A percentile compares a stretch with the other conserved stretches of the same genome.
Evolutionary conservation across 2,113 vertebrate species (phyloP).

Genomic region (Nymphicus hollandicus): DNA sequence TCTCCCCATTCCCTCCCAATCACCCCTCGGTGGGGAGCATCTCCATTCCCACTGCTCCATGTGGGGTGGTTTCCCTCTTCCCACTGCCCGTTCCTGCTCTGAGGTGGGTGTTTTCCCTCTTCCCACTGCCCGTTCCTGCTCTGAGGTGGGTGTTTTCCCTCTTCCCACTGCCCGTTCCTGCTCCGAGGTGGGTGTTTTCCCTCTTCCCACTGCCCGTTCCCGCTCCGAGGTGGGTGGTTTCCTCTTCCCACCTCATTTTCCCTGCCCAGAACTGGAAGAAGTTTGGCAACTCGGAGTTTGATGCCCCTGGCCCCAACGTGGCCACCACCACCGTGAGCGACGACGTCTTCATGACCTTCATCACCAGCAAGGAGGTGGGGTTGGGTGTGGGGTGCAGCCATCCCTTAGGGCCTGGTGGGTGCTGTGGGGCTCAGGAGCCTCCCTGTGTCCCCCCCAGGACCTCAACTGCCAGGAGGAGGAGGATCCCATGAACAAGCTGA

Average conservation of each 20-base stretch:
- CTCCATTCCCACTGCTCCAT: not conserved
- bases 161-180: not conserved
- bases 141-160: too few species aligned
- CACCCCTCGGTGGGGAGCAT: fast-evolving
- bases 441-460: conserved; percentile 70
- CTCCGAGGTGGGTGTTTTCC: too few species aligned
- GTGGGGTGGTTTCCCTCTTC: not conserved
- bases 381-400: fast-evolving
- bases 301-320: conserved; percentile 88
- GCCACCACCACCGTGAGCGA: conserved; percentile 96
- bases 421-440: fast-evolving
- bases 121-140: not conserved
- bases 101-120: too few species aligned
- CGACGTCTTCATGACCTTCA: conserved; percentile 95
- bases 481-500: conserved; percentile 96
- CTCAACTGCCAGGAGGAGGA: conserved; percentile 93
- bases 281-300: conserved; percentile 92
- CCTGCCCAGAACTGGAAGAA: conserved; percentile 92
- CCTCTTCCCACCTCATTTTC: fast-evolving
- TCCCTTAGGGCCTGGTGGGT: fast-evolving
- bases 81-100: not conserved
- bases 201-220: not conserved
- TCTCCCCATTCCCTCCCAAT: fast-evolving
- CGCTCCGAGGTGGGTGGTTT: fast-evolving
- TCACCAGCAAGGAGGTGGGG: conserved; percentile 92